Conservation (phyloP, 2,113 vertebrate genomes). For the Centrocercus urophasianus region DNA sequence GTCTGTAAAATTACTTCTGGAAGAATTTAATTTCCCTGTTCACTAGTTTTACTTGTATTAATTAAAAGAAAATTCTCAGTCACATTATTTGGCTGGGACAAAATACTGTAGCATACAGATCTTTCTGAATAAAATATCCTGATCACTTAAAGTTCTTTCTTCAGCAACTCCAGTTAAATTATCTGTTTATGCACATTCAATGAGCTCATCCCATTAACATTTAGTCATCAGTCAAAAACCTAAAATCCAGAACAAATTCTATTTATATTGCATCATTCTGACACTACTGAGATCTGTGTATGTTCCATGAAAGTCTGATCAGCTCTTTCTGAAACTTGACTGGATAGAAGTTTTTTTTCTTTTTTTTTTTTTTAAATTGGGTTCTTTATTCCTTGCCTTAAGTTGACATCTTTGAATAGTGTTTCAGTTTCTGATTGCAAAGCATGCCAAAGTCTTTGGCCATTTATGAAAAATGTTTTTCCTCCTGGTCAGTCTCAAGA, state of each 20-base stretch:
- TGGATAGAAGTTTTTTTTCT: background rate
- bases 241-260: background rate
- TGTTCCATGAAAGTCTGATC: background rate
- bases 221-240: background rate
- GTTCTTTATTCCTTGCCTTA: background rate
- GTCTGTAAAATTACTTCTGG: slow-evolving; percentile 39
- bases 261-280: background rate
- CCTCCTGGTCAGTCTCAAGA: background rate
- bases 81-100: slow-evolving; percentile 25
- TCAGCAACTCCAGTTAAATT: background rate
- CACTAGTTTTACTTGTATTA: slow-evolving; percentile 59
- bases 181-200: background rate
- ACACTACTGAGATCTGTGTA: background rate
- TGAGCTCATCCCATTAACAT: background rate
- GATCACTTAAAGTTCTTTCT: background rate
- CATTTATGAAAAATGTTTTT: background rate
- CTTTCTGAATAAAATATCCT: slow-evolving; percentile 11
- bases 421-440: background rate
- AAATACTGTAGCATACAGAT: background rate
- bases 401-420: background rate
- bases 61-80: slow-evolving; percentile 50
- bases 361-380: background rate
- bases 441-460: background rate
- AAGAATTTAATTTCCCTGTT: slow-evolving; percentile 66
- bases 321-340: background rate